A percentile compares a stretch with the other conserved stretches of the same genome.
Evolutionary conservation across 2,797 vertebrate species (phyloP).

Genomic region (Hoplostethus mediterraneus): DNA sequence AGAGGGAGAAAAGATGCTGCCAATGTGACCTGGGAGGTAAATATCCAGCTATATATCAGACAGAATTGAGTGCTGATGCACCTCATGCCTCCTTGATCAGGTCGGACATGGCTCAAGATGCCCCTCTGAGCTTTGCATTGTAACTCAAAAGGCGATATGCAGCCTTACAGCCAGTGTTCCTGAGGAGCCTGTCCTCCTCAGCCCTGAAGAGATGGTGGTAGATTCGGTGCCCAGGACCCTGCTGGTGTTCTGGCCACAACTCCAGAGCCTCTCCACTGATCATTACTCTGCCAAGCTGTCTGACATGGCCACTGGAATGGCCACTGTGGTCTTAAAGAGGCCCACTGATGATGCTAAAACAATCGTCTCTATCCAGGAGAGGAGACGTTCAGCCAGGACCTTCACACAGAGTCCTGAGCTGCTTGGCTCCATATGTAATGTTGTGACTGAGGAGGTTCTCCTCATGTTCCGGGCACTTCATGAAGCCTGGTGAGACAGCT

Average conservation of each 20-base stretch:
- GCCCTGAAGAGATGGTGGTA: not conserved
- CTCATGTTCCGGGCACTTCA: too few relatives aligned
- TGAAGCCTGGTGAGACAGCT: too few relatives aligned
- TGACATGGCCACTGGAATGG: not conserved
- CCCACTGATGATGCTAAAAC: conserved; percentile 12
- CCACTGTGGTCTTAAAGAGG: not conserved
- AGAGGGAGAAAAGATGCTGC: conserved; percentile 18
- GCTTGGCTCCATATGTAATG: too few relatives aligned
- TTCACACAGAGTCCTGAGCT: too few relatives aligned
- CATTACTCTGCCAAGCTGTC: not conserved
- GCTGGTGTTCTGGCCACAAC: conserved; percentile 13
- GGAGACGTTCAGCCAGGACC: not conserved
- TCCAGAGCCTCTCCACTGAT: not conserved
- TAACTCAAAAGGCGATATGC: not conserved
- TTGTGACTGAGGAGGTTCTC: too few relatives aligned
- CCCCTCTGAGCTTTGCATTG: conserved; percentile 4
- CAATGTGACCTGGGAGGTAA: conserved; percentile 24
- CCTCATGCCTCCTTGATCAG: conserved; percentile 22
- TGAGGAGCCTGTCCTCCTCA: conserved; percentile 27
- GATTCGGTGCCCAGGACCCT: conserved; percentile 1
- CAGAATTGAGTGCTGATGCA: conserved; percentile 13
- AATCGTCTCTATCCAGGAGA: not conserved
- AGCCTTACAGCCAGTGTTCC: conserved; percentile 15
- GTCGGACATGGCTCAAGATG: conserved; percentile 26
- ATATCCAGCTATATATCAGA: conserved; percentile 18